Base-by-base conservation (phyloP, 2,797 vertebrate species). In the Anisognathus igniventris region DNA sequence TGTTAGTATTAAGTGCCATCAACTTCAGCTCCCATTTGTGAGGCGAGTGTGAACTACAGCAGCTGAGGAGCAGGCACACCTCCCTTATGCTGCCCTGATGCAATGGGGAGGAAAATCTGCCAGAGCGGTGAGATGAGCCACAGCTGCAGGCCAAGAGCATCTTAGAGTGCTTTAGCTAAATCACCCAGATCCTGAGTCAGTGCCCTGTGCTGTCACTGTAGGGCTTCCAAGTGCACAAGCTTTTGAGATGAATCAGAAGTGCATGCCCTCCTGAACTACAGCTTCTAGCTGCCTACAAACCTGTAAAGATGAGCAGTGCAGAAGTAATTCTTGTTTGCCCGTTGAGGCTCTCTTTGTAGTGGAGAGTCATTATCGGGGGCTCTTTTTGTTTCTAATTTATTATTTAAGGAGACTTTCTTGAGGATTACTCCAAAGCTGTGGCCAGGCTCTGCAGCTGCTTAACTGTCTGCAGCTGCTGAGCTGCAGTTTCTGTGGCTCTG, bases 401-500 rank as follows among this genome's bases (percentile, higher is more conserved):
- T 88, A 73, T 71, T 92, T 90, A 71, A 85, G 60, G 53, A 85
- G 76, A 23, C 64, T 95, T 94, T 72, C 54, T 71, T 64, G 77
- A 86, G 86, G 57, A 33, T 86, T 75, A 25, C 50, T 70, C 40
- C 37, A 45, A 48, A 92, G 86, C 57, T 71, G 0, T 35, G 39
- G 62, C 13, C 35, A 35, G 65, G 33, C 72, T 92, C 14, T 72
- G 86, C 82, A 95, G 83, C 90, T 95, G 88, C 77, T 61, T 61
- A 86, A 83, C 53, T 80, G 67, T 72, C 61, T 79, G 77, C 74
- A 93, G 92, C 92, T 92, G 82, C 88, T 85, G 73, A 88, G 30
- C 70, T 78, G 62, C 20, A 20, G 10, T 66, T 86, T 93, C 48
- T 78, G 61, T 87, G 92, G 61, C 35, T 67, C 53, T n/a, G 37